These are phyloP conservation scores for Ammospiza maritima DNA, from an alignment of 2,797 vertebrate species.

Conservation along the genomic window DNA sequence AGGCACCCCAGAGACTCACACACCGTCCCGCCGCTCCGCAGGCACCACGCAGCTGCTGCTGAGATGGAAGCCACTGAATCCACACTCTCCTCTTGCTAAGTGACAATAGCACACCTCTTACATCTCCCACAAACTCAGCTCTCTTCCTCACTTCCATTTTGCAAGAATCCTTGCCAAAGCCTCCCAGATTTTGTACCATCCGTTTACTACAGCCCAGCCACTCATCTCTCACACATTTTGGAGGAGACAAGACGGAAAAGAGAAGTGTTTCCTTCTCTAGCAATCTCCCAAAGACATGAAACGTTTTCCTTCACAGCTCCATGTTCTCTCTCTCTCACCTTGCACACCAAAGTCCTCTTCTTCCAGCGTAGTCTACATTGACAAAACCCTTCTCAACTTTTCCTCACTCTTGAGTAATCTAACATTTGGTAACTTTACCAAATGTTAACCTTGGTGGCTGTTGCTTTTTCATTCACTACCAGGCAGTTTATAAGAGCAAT, in stretches of 20 bases:
- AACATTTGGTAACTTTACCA: neutral
- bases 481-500: neutral
- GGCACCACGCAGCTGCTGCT: neutral
- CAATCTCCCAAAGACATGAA: neutral
- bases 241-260: neutral
- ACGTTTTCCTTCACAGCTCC: neutral
- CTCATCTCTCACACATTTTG: neutral
- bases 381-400: slow-evolving; percentile 20
- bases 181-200: neutral
- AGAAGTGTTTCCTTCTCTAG: neutral
- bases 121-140: neutral
- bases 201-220: neutral
- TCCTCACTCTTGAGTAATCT: slow-evolving; percentile 2
- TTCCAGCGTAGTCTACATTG: slow-evolving; percentile 26
- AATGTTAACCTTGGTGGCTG: neutral
- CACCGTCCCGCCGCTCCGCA: rapidly evolving
- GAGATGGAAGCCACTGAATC: neutral
- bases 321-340: slow-evolving; percentile 37
- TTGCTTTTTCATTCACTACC: neutral
- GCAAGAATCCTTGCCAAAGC: neutral
- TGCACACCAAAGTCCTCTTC: slow-evolving; percentile 48
- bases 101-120: neutral
- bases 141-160: neutral
- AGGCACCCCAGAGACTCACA: neutral
- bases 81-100: neutral